Base-by-base conservation (phyloP, 2,113 vertebrate genomes). In the Pleuronectes platessa region DNA sequence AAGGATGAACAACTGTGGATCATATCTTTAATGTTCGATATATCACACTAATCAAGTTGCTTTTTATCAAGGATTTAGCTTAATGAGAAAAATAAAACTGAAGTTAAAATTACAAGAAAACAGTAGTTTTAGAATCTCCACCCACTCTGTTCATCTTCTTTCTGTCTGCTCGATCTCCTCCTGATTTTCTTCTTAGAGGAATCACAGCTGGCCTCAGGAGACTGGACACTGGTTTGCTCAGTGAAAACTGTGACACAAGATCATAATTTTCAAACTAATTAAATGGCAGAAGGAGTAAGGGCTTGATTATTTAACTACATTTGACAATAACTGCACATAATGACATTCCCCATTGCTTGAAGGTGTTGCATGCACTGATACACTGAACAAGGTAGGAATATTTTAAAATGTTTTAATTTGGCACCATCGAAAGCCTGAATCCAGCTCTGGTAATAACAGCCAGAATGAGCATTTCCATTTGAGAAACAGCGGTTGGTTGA, bases 241-340 rank as follows among this genome's bases (percentile, higher is more conserved):
- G 71, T 72, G 21, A 85, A 80, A 73, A 87, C 88, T 92, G 72
- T 42, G 8, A 63, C 4, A 61, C n/a, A 18, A 18, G 0, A 71
- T 66, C 26, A 47, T 69, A 7, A 70, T 58, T 51, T 3, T 11
- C 53, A 51, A 77, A 67, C 51, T 1, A 70, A 18, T 24, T 60
- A 2, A 56, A 27, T 7, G 21, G 13, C 45, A 70, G 35, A 4
- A 51, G 31, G 31, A 31, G 31, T 31, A 1, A 31, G 31, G 31
- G 5, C 17, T 26, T 45, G 63, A 23, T 20, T 53, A 27, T 15
- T 4, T 65, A 14, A 63, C 20, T 35, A 17, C 45, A 24, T 37
- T 47, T 31, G 56, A 12, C 40, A 60, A 26, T 49, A 54, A n/a
- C 7, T 9, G 18, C 20, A 15, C 1, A 5, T 9, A n/a, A 2